These are phyloP conservation scores for Tortrix viridana DNA, from an alignment of 2,888 invertebrate species.

Conservation along the genomic window DNA sequence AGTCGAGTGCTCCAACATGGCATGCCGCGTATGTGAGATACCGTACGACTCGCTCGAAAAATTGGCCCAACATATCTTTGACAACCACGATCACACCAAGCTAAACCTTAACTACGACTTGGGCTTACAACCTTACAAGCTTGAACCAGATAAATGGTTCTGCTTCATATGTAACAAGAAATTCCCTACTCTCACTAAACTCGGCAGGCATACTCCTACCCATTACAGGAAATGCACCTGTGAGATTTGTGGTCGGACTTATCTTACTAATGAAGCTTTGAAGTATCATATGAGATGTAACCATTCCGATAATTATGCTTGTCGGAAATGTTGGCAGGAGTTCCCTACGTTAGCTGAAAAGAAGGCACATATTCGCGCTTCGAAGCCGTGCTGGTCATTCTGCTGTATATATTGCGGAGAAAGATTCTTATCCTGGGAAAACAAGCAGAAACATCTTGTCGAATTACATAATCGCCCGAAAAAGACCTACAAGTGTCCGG, in stretches of 20 bases:
- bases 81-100: slow-evolving; percentile 52
- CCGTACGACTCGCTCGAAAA: slow-evolving; percentile 56
- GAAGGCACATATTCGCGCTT: slow-evolving; percentile 57
- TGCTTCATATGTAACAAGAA: slow-evolving; percentile 64
- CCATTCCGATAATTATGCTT: slow-evolving; percentile 61
- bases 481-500: slow-evolving; percentile 61
- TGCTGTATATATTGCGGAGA: slow-evolving; percentile 66
- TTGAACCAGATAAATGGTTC: slow-evolving; percentile 61
- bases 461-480: slow-evolving; percentile 56
- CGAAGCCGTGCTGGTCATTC: slow-evolving; percentile 65
- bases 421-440: slow-evolving; percentile 70
- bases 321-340: slow-evolving; percentile 69
- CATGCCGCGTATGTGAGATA: slow-evolving; percentile 60
- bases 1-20: slow-evolving; percentile 66
- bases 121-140: slow-evolving; percentile 66
- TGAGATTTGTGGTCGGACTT: slow-evolving; percentile 68
- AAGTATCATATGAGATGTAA: slow-evolving; percentile 65
- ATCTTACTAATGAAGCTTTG: slow-evolving; percentile 63
- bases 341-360: slow-evolving; percentile 60
- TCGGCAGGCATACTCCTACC: slow-evolving; percentile 67
- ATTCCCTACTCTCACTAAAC: slow-evolving; percentile 60
- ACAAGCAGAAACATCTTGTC: slow-evolving; percentile 63
- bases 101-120: slow-evolving; percentile 60
- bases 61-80: slow-evolving; percentile 60
- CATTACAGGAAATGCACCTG: slow-evolving; percentile 71